These are phyloP conservation scores for Xylocopa sonorina DNA, from an alignment of 1,140 invertebrate genomes.

Conservation along the genomic window DNA sequence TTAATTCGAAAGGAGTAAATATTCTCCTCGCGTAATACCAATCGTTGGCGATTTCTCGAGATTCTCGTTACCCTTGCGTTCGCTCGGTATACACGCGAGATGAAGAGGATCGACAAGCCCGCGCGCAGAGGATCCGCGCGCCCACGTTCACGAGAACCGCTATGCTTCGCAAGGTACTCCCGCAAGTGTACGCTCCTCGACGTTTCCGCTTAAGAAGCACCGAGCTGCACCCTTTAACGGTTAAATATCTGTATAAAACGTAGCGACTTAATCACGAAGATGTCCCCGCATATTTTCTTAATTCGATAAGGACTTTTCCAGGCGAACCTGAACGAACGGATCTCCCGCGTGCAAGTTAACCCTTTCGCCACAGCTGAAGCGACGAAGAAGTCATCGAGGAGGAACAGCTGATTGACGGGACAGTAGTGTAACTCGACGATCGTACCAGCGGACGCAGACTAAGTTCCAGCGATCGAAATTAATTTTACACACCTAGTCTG, in stretches of 20 bases:
- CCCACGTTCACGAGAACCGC: constrained; percentile 26
- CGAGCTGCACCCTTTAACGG: constrained; percentile 35
- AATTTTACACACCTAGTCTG: too few relatives aligned
- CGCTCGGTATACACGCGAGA: constrained; percentile 10
- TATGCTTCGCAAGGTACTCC: constrained; percentile 46
- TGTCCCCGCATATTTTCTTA: constrained; percentile 68
- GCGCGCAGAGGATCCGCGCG: neutral
- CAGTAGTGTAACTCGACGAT: too few relatives aligned
- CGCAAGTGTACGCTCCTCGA: constrained; percentile 38
- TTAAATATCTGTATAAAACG: constrained; percentile 60
- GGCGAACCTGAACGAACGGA: constrained; percentile 21
- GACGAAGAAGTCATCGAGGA: too few relatives aligned
- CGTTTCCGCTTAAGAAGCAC: constrained; percentile 47
- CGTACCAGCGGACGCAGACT: too few relatives aligned
- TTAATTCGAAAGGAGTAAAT: too few relatives aligned
- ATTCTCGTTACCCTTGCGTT: constrained; percentile 25
- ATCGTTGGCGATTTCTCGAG: neutral
- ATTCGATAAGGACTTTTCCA: constrained; percentile 49
- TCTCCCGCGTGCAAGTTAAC: constrained; percentile 1
- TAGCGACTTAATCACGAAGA: constrained; percentile 65
- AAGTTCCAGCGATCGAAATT: too few relatives aligned
- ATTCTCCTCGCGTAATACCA: neutral
- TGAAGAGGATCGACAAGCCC: constrained; percentile 12
- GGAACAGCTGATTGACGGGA: too few relatives aligned
- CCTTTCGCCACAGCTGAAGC: neutral